Evolutionary conservation across 2,797 vertebrate genomes (phyloP).

Genomic region (Harpagifer antarcticus): DNA sequence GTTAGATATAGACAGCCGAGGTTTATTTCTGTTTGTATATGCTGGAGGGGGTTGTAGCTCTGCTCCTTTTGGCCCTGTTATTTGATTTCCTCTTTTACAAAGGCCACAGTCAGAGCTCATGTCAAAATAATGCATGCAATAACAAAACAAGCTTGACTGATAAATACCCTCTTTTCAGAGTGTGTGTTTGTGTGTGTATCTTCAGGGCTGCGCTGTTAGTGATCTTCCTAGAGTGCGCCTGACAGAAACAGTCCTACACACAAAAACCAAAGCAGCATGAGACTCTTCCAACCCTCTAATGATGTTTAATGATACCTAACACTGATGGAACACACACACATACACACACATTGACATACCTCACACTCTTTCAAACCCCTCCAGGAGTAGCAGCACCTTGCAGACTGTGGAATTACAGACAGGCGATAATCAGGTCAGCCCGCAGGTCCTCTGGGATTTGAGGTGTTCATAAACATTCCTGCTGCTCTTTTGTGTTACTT

Average conservation of each 20-base stretch:
- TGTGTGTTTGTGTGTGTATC: conserved; percentile 60
- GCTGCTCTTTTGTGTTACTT: conserved; percentile 84
- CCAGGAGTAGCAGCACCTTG: conserved; percentile 80
- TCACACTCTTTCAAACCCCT: conserved; percentile 68
- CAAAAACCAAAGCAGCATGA: conserved; percentile 68
- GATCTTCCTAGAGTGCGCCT: conserved; percentile 82
- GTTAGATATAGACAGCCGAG: conserved; percentile 76
- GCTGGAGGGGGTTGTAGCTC: conserved; percentile 80
- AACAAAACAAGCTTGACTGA: conserved; percentile 82
- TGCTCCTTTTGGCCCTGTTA: conserved; percentile 79
- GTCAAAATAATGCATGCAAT: conserved; percentile 82
- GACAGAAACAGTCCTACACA: conserved; percentile 70
- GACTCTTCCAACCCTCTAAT: conserved; percentile 78
- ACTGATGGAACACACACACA: conserved; percentile 66
- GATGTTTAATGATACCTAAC: conserved; percentile 84
- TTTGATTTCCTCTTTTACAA: conserved; percentile 85
- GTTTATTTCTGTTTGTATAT: conserved; percentile 82
- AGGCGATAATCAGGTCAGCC: conserved; percentile 88
- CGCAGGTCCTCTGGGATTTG: conserved; percentile 80
- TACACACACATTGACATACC: conserved; percentile 18
- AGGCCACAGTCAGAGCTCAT: conserved; percentile 82
- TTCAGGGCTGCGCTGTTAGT: conserved; percentile 77
- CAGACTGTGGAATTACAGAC: conserved; percentile 87
- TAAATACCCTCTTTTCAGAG: conserved; percentile 72
- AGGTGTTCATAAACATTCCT: conserved; percentile 88